phyloP scores from a whole-genome alignment of 2,888 invertebrate species.

The Aspidiotus rigidus region DNA sequence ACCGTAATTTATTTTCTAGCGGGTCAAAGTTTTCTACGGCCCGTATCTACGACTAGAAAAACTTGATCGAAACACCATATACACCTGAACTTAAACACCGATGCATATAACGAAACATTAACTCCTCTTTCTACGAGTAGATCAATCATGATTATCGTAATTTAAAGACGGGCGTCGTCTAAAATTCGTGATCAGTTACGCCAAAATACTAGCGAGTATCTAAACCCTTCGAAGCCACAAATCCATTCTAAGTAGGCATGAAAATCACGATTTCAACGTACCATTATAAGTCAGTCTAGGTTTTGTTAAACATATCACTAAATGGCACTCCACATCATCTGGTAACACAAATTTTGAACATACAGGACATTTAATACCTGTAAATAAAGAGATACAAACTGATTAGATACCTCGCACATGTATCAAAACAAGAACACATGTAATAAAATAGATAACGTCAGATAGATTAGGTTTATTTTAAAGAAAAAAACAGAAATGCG shows the following conservation, averaged over 20 bases:
- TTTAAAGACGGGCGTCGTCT: not conserved
- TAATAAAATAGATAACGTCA: not conserved
- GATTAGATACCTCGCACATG: conserved; percentile 6
- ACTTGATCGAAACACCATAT: too few species aligned
- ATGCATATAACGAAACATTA: too few species aligned
- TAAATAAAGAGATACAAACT: not conserved
- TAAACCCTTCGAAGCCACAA: too few species aligned
- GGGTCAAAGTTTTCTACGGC: too few species aligned
- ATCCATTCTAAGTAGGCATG: not conserved
- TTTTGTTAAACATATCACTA: conserved; percentile 99
- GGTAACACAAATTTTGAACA: conserved; percentile 97
- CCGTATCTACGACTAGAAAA: too few species aligned
- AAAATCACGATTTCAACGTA: conserved; percentile 46
- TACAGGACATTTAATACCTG: conserved; percentile 98
- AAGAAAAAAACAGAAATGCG: too few species aligned
- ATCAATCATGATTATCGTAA: not conserved
- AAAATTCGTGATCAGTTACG: not conserved
- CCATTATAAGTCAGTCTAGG: conserved; percentile 98
- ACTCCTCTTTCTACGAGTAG: not conserved
- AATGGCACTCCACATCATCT: conserved; percentile 97
- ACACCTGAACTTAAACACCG: too few species aligned
- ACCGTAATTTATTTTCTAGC: too few species aligned
- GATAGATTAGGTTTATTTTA: too few species aligned
- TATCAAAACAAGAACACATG: not conserved
- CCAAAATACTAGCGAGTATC: too few species aligned